These are phyloP conservation scores for Odontamblyopus lacepedii DNA, from an alignment of 2,797 vertebrate genomes.

Conservation along the genomic window DNA sequence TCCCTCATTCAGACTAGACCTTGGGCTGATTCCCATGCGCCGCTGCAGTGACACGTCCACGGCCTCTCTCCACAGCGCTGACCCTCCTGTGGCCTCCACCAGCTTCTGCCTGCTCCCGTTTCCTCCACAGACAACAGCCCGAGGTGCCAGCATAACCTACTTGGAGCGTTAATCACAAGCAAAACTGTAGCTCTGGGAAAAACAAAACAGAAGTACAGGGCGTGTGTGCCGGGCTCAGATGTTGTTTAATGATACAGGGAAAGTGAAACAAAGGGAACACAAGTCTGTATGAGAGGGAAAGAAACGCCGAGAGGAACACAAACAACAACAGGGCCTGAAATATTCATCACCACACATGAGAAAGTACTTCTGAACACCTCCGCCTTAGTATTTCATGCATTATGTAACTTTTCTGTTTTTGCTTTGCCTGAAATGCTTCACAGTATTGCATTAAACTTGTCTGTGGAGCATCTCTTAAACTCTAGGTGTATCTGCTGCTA, in stretches of 20 bases:
- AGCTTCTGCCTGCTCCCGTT: not conserved
- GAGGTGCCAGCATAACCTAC: conserved; percentile 4
- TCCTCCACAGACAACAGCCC: not conserved
- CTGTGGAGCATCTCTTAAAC: no score
- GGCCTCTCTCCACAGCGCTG: not conserved
- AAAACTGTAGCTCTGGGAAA: conserved; percentile 20
- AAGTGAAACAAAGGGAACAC: conserved; percentile 38
- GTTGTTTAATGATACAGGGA: conserved; percentile 42
- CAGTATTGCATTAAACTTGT: no score
- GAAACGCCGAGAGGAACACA: conserved; percentile 48
- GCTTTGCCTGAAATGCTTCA: no score
- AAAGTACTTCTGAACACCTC: not conserved
- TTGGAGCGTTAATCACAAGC: conserved; percentile 11
- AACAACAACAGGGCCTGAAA: conserved; percentile 47
- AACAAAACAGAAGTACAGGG: conserved; percentile 27
- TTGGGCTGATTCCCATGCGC: not conserved
- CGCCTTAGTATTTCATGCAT: not conserved
- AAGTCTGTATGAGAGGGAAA: conserved; percentile 51
- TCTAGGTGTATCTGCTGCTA: no score
- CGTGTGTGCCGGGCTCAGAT: conserved; percentile 26
- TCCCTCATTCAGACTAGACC: not conserved
- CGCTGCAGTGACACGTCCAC: not conserved
- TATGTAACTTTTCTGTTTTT: not conserved
- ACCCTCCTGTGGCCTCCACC: not conserved
- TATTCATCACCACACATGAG: not conserved